phyloP scores from a whole-genome alignment of 2,113 vertebrate species.

The Gavia stellata region DNA sequence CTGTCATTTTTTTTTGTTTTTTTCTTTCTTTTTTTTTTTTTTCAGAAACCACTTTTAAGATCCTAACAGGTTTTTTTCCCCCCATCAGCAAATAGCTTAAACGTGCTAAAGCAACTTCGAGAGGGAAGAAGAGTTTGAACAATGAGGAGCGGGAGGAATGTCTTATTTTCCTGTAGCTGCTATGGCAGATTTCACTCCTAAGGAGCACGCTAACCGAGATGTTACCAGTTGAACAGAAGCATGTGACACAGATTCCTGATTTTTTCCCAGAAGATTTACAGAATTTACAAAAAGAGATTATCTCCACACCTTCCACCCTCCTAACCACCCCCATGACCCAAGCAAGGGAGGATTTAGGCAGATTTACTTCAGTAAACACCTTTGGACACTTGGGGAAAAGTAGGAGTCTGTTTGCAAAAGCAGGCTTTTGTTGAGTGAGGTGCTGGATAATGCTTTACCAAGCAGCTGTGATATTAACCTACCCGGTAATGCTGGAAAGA shows the following conservation, averaged over 20 bases:
- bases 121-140: conserved; percentile 49
- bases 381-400: conserved; percentile 88
- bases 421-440: conserved; percentile 90
- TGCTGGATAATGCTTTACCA: conserved; percentile 88
- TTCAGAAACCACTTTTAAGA: conserved; percentile 62
- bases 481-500: conserved; percentile 71
- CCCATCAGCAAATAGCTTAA: conserved; percentile 65
- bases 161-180: conserved; percentile 43
- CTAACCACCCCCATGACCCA: conserved; percentile 81
- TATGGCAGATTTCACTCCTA: conserved; percentile 52
- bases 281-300: conserved; percentile 94
- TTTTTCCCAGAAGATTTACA: conserved; percentile 71
- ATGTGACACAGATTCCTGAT: conserved; percentile 93
- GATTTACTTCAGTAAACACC: conserved; percentile 99
- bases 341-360: conserved; percentile 90
- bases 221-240: conserved; percentile 80
- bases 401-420: conserved; percentile 92
- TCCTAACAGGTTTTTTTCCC: conserved; percentile 30
- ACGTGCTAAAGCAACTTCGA: conserved; percentile 36
- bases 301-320: conserved; percentile 86
- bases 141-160: conserved; percentile 49
- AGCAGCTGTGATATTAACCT: conserved; percentile 93
- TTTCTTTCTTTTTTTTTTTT: background rate
- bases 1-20: conserved; percentile 47
- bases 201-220: conserved; percentile 67